Evolutionary conservation across 2,113 vertebrate genomes (phyloP), one percentile per base, ranked within the genome.

Genomic region (Nothocercus nigrocapillus): DNA sequence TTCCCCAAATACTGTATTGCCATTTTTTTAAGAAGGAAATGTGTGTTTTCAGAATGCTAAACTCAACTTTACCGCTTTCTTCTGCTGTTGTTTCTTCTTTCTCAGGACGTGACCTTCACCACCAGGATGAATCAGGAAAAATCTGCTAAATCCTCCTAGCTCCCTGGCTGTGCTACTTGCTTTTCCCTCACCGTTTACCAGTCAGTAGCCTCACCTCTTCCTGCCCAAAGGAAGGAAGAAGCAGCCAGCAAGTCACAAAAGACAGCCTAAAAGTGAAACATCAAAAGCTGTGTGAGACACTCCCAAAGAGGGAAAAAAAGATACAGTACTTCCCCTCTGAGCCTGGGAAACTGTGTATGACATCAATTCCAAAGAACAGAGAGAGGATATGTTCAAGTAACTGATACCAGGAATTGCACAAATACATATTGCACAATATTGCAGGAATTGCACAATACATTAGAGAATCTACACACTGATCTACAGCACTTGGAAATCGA

Each of bases 31-130:
- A 24, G 64, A 11, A 40, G 62, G 40, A 88, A 75, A 91, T 84
- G 2, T 1, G 0, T 61, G 13, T 5, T 1, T 79, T 84, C 12
- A 53, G 58, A 86, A 66, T 25, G 8, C 11, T 69, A 54, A 82
- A 91, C 27, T 63, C 64, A 74, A 78, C 25, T 22, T 63, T 67
- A 59, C 32, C 92, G 74, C 84, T 91, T 67, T 97, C 21, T 20
- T 97, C 21, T 20, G 32, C 81, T 89, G 22, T 88, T 92, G 70
- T 80, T 85, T 81, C 84, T 28, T 90, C 53, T 75, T 88, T 94
- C 67, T 76, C 83, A 98, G 98, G 89, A 81, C 7, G 30, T 94
- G 82, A 97, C 81, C 84, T 96, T 97, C 82, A 82, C 42, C 51
- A 85, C 76, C 68, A 94, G 88, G 69, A 98, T 96, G 96, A 77